Percentiles rank a stretch among this genome's conserved stretches.
These are phyloP conservation scores for Cyprinodon diabolis DNA, from an alignment of 2,797 vertebrate species.

Conservation along the genomic window DNA sequence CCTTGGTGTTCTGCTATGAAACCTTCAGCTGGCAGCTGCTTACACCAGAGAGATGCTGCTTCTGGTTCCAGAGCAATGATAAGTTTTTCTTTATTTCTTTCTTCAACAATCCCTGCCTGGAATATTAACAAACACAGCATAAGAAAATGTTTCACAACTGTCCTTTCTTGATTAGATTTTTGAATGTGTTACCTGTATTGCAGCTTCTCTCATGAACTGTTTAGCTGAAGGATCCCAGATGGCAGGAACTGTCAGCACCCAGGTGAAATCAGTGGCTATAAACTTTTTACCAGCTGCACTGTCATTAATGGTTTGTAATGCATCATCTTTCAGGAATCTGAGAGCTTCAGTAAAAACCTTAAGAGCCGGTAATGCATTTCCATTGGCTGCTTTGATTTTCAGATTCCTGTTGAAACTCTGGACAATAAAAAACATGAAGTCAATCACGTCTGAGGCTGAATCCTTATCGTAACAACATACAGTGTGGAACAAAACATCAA, in stretches of 20 bases:
- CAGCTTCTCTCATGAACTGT: conserved; percentile 34
- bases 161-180: neutral
- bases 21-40: conserved; percentile 9
- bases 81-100: neutral
- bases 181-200: neutral
- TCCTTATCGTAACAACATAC: neutral
- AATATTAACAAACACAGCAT: rapidly evolving
- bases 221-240: conserved; percentile 21
- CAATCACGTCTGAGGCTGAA: neutral
- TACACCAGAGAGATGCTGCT: neutral
- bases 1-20: neutral
- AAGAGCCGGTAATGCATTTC: neutral
- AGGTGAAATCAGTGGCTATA: neutral
- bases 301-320: rapidly evolving
- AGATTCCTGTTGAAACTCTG: neutral
- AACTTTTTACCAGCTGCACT: rapidly evolving
- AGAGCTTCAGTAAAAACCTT: conserved; percentile 8
- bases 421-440: neutral
- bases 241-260: conserved; percentile 14
- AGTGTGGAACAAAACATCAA: neutral
- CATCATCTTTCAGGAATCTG: neutral
- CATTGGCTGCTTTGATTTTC: rapidly evolving
- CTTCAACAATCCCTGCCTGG: rapidly evolving
- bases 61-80: neutral
- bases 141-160: neutral